Base-by-base conservation (phyloP, 2,888 invertebrate genomes). In the Callinectes sapidus region DNA sequence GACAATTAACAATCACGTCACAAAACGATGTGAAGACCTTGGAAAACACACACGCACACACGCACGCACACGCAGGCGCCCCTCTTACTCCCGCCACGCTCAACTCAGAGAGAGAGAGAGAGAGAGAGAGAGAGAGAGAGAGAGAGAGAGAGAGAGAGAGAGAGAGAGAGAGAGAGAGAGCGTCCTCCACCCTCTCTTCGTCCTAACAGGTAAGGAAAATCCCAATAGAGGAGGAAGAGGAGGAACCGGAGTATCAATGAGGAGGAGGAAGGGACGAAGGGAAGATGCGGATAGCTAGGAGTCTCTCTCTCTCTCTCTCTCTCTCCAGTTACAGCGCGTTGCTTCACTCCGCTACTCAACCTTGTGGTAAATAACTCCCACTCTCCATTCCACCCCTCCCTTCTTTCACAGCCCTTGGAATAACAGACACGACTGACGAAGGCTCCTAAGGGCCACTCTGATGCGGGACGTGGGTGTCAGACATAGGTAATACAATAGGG, bases 41-140 rank as follows among this genome's bases (percentile, higher is more conserved):
- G 71, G 71, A 77, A 28, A 23, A 77, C 71, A 71, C 71, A 28
- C 71, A 28, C 71, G n/a, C 71, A 77, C 71, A 32, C 71, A 77
- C 28, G n/a, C 71, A 77, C 28, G 10, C 71, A 28, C 71, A 71
- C n/a, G n/a, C n/a, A n/a, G n/a, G n/a, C n/a, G n/a, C n/a, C n/a
- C n/a, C n/a, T n/a, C n/a, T n/a, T n/a, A n/a, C n/a, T 23, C 61
- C 5, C 61, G 23, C 61, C 61, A 28, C 32, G 81, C 81, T 13
- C n/a, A 71, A 28, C 28, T 71, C 1, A 28, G 14, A 54, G 87
- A 87, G 42, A 54, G 87, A 66, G 66, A 71, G 87, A 48, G 87
- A 39, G 39, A 87, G 87, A 87, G 42, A 87, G 42, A 42, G 42
- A 87, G 39, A 39, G 87, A 42, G 87, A 87, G 42, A 42, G n/a